A percentile compares a stretch with the other conserved stretches of the same genome.
Conservation (phyloP, 2,888 invertebrate species). For the Drosophila histrio region DNA sequence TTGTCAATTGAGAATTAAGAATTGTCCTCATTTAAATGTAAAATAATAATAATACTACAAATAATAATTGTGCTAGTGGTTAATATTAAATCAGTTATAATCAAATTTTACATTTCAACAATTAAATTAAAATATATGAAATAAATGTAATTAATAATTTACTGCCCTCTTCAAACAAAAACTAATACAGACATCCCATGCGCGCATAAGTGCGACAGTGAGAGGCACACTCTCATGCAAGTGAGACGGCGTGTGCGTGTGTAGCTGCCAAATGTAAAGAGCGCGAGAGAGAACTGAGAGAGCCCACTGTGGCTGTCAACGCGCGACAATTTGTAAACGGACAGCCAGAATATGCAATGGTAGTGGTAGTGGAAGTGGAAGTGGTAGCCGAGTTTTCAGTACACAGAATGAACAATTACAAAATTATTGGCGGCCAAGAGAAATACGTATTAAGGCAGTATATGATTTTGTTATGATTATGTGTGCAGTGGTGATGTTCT, state of each 20-base stretch:
- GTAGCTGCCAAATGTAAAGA: conserved; percentile 67
- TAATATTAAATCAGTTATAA: not conserved
- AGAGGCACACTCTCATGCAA: conserved; percentile 54
- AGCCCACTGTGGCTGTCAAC: conserved; percentile 61
- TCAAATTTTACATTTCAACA: not conserved
- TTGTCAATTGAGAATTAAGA: not conserved
- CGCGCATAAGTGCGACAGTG: conserved; percentile 66
- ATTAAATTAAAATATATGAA: conserved; percentile 13
- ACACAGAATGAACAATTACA: conserved; percentile 62
- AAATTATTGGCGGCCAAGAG: conserved; percentile 55
- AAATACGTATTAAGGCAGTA: conserved; percentile 29
- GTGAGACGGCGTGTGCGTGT: conserved; percentile 62
- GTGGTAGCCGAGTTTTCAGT: conserved; percentile 71
- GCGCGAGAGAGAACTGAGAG: conserved; percentile 49
- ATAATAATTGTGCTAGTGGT: not conserved
- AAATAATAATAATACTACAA: not conserved
- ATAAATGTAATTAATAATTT: conserved; percentile 67
- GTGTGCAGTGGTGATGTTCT: conserved; percentile 23
- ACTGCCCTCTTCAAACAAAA: conserved; percentile 75
- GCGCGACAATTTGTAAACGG: conserved; percentile 71
- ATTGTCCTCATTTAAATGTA: not conserved
- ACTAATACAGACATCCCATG: conserved; percentile 66
- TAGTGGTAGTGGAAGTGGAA: conserved; percentile 25
- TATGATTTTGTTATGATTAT: conserved; percentile 21
- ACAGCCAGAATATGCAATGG: conserved; percentile 57